Evolutionary conservation across 2,797 vertebrate genomes (phyloP), one percentile per base, ranked within the genome.

Genomic region (Remorina albescens): DNA sequence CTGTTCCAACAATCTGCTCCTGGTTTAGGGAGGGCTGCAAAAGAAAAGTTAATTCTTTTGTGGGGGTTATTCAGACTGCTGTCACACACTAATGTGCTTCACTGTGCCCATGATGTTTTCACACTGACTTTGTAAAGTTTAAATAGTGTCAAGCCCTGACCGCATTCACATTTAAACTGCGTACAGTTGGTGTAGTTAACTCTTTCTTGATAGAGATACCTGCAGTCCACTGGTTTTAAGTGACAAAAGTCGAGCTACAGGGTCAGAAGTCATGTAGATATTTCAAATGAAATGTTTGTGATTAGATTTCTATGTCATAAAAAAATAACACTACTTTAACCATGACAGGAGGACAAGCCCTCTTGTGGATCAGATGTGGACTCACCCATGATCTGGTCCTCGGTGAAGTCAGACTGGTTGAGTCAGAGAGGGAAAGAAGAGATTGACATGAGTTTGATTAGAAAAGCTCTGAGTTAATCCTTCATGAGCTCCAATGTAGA

Each of bases 381-480:
- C 94, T 94, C 78, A 95, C 91, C 95, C 54, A 85, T 46, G 81
- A 94, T 95, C 88, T 96, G 95, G 81, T 95, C 95, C 78, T 96
- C 95, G 25, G 94, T 78, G 89, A 95, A 94, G 87, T 96, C 95
- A 80, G 91, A 94, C 95, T 96, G 92, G 76, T 73, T 1, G 61
- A 57, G 11, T 30, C 36, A 61, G 58, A 16, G 62, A 25, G n/a
- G 83, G 63, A 21, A 21, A 84, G 21, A 75, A 13, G 0, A 57
- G 15, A 46, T 26, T 10, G 49, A 39, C 8, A 39, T 76, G n/a
- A 49, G 65, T 51, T 54, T 26, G 15, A 68, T 68, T 55, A 49
- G 8, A 69, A 21, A 76, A 16, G 42, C 49, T 39, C 36, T 4
- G 21, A 18, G 25, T 39, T 58, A 67, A 67, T 73, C 44, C 67